A percentile compares a stretch with the other conserved stretches of the same genome.
Evolutionary conservation across 2,797 vertebrate species (phyloP).

Genomic region (Clamator glandarius): DNA sequence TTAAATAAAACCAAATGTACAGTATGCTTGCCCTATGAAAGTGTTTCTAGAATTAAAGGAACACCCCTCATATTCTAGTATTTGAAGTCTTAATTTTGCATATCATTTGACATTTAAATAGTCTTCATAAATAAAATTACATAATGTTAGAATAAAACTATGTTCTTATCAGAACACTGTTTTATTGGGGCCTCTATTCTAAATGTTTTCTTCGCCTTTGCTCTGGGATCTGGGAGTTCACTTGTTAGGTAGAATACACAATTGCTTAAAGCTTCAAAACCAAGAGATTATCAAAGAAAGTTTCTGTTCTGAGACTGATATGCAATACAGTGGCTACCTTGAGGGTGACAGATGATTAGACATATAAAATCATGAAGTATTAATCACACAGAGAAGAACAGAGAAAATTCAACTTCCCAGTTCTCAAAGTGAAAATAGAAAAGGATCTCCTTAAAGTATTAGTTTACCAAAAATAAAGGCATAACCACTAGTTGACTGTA

Average conservation of each 20-base stretch:
- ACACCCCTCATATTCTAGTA: background rate
- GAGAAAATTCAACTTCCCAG: background rate
- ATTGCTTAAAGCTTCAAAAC: background rate
- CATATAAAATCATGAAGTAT: background rate
- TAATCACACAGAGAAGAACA: background rate
- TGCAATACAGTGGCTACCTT: background rate
- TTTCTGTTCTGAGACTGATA: background rate
- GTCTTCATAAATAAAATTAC: background rate
- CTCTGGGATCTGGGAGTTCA: background rate
- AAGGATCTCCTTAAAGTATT: constrained; percentile 12
- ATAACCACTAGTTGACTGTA: background rate
- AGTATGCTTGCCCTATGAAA: background rate
- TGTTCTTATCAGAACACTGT: background rate
- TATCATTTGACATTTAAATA: background rate
- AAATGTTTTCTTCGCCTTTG: background rate
- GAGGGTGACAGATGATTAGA: background rate
- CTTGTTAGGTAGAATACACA: background rate
- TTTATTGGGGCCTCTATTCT: background rate
- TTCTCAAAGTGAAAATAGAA: background rate
- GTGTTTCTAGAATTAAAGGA: constrained; percentile 3
- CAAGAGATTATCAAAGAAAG: background rate
- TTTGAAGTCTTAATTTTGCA: constrained; percentile 11
- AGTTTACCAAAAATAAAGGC: background rate
- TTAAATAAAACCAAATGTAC: constrained; percentile 10
- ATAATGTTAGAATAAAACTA: background rate